These are phyloP conservation scores for Lacanobia oleracea DNA, from an alignment of 2,888 invertebrate species.

Conservation along the genomic window DNA sequence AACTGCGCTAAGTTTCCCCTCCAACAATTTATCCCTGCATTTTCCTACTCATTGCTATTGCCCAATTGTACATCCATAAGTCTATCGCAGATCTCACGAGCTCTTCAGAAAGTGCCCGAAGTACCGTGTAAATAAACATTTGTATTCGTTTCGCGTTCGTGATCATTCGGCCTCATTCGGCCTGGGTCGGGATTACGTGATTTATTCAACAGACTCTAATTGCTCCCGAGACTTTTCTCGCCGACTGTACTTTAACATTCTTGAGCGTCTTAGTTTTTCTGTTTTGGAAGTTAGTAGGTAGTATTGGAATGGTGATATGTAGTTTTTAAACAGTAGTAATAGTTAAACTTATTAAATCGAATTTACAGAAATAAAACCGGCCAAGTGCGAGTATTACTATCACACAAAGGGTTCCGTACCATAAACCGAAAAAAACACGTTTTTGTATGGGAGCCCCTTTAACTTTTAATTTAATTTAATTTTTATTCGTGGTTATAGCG, in stretches of 20 bases:
- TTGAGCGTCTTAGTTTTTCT: conserved; percentile 52
- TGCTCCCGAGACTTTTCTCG: conserved; percentile 67
- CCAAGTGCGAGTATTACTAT: too few relatives aligned
- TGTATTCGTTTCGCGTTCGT: conserved; percentile 71
- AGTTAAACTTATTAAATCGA: neutral
- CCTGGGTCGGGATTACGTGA: conserved; percentile 70
- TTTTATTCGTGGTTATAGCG: too few relatives aligned
- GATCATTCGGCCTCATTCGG: conserved; percentile 71
- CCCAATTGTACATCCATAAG: conserved; percentile 48
- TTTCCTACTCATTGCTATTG: conserved; percentile 35
- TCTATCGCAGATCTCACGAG: conserved; percentile 47
- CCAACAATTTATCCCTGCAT: conserved; percentile 18
- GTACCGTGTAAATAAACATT: conserved; percentile 78
- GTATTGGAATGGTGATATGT: conserved; percentile 2
- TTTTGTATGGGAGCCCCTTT: too few relatives aligned
- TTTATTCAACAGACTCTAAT: conserved; percentile 76
- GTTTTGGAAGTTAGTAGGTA: neutral
- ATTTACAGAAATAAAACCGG: too few relatives aligned
- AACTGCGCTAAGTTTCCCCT: conserved; percentile 4
- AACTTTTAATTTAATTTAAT: too few relatives aligned
- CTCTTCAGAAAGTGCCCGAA: conserved; percentile 65
- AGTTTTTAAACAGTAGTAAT: neutral
- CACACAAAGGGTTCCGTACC: too few relatives aligned
- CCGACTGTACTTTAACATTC: conserved; percentile 59
- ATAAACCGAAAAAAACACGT: too few relatives aligned